Evolutionary conservation across 2,797 vertebrate species (phyloP).

Genomic region (Scarus forsteni): DNA sequence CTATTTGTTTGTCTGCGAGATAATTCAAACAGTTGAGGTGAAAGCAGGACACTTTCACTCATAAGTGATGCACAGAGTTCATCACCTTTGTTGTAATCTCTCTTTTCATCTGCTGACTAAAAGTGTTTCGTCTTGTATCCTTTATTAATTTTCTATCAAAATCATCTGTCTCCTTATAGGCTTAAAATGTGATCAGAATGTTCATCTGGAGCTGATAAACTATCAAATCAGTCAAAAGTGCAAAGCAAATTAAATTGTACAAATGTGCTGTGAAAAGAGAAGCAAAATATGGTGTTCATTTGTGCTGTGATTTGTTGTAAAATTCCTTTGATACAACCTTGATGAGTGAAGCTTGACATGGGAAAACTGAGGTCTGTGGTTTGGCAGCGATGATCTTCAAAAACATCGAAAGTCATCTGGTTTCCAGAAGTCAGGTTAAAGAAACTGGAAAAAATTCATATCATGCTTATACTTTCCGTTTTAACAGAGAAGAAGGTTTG

Average conservation of each 20-base stretch:
- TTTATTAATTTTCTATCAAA: neutral
- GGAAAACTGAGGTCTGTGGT: neutral
- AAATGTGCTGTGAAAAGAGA: neutral
- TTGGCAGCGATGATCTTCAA: neutral
- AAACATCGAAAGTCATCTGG: neutral
- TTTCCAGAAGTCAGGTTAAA: neutral
- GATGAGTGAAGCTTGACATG: neutral
- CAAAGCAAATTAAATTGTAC: neutral
- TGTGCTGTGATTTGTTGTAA: neutral
- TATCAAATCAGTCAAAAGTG: too few species aligned
- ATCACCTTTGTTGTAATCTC: neutral
- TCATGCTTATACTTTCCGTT: too few species aligned
- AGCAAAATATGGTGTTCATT: neutral
- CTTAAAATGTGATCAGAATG: neutral
- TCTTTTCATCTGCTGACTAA: neutral
- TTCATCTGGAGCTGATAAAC: neutral
- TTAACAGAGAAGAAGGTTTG: too few species aligned
- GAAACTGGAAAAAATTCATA: neutral
- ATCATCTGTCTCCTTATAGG: neutral
- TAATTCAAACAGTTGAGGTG: too few species aligned
- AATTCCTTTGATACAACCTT: neutral
- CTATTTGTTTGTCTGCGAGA: too few species aligned
- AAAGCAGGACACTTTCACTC: neutral
- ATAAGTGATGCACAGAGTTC: neutral
- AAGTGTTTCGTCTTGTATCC: neutral